Conservation (phyloP, 1,140 invertebrate species). For the Pristionchus pacificus region DNA sequence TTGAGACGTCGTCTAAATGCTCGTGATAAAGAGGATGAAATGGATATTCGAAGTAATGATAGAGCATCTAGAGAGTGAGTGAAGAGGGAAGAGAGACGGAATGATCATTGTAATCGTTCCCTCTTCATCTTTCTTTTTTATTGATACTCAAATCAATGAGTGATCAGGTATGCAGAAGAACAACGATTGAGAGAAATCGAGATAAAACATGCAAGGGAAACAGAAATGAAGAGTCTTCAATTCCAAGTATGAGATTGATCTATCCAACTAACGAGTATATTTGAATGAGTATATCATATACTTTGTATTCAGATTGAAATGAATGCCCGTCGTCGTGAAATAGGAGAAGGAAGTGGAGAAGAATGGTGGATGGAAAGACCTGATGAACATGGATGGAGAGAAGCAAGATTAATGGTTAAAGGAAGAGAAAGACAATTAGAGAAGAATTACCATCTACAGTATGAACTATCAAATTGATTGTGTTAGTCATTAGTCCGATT, state of each 20-base stretch:
- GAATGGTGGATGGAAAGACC: conserved; percentile 30
- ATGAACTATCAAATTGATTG: neutral
- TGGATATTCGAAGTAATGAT: conserved; percentile 22
- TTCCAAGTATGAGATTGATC: conserved; percentile 13
- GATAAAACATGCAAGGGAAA: conserved; percentile 14
- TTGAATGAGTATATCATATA: neutral
- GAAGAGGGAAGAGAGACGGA: too few relatives aligned
- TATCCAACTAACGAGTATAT: neutral
- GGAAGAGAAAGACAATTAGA: conserved; percentile 24
- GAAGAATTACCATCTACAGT: conserved; percentile 24
- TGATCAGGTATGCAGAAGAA: neutral
- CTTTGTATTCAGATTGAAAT: conserved; percentile 25
- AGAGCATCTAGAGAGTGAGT: conserved; percentile 17
- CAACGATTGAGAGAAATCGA: conserved; percentile 9
- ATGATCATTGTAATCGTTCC: neutral
- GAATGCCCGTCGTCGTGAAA: conserved; percentile 2
- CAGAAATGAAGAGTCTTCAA: conserved; percentile 18
- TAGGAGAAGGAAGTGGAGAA: neutral
- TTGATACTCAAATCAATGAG: neutral
- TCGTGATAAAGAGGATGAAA: conserved; percentile 17
- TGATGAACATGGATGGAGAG: conserved; percentile 33
- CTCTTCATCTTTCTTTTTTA: neutral
- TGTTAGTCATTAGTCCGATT: neutral
- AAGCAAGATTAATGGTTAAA: conserved; percentile 14
- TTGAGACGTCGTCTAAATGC: conserved; percentile 5